Evolutionary conservation across 2,797 vertebrate species (phyloP), one percentile per base, ranked within the genome.

Genomic region (Poecile montanus): DNA sequence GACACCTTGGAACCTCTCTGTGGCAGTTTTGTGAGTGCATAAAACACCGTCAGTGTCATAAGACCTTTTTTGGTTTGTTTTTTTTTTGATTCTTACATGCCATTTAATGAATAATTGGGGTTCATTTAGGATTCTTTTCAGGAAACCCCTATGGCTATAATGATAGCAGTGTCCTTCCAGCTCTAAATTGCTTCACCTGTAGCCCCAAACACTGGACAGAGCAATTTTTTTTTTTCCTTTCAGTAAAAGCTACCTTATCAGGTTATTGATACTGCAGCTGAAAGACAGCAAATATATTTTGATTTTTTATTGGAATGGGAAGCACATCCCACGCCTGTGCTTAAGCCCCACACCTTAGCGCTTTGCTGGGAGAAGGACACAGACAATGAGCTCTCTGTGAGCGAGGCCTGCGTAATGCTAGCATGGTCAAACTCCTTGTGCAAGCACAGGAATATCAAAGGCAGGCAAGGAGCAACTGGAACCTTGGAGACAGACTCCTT

Each of bases 371-470:
- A 42, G 47, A 54, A 90, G 76, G 44, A 73, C 50, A 50, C 57
- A 73, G 76, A 94, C 94, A 90, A 87, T 21, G 74, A 93, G 73
- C 65, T 63, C 92, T 70, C 85, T 92, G 9, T 89, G 77, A 92
- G 77, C 61, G 58, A 66, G 47, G 27, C 32, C 88, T 89, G 63
- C 0, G 45, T 40, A 91, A 92, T 19, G 36, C 84, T 11, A 85
- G 27, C 81, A 22, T 4, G 66, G 90, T 75, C 95, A 93, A 89
- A 65, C 32, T 65, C 27, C 79, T 89, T 90, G 89, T 75, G 91
- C 86, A 95, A 96, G 73, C 82, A 51, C 80, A 47, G 85, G 54
- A 88, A n/a, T 66, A 94, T 83, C 95, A 95, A 95, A 96, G 89
- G 87, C 48, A 62, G 89, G 80, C 75, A 65, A 75, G 84, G 95